A percentile compares a stretch with the other conserved stretches of the same genome.
Conservation (phyloP, 2,113 vertebrate genomes). For the Lucifuga dentata region DNA sequence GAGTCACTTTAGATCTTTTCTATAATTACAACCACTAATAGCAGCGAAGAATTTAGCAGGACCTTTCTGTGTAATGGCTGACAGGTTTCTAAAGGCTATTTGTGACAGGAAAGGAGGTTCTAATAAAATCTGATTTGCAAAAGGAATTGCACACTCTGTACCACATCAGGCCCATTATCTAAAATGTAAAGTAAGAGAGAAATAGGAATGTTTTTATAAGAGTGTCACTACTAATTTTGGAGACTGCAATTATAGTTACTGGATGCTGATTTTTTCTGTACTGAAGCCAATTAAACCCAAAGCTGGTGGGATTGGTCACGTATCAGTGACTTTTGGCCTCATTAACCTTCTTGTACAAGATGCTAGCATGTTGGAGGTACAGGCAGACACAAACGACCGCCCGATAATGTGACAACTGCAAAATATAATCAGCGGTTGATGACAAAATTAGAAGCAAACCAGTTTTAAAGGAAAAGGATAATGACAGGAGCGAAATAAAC, state of each 20-base stretch:
- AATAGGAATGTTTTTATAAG: conserved; percentile 27
- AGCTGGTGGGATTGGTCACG: background rate
- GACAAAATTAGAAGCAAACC: too few species aligned
- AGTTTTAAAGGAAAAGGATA: too few species aligned
- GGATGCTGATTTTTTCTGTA: conserved; percentile 12
- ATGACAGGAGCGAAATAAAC: too few species aligned
- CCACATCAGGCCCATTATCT: conserved; percentile 44
- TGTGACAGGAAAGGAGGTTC: conserved; percentile 16
- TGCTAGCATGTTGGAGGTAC: too few species aligned
- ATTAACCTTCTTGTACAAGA: too few species aligned
- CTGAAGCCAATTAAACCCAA: conserved; percentile 21
- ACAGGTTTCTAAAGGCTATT: conserved; percentile 39
- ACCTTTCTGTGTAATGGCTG: conserved; percentile 46
- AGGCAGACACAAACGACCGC: too few species aligned
- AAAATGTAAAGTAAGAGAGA: conserved; percentile 52
- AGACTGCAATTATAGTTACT: conserved; percentile 54
- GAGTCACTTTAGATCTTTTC: conserved; percentile 56
- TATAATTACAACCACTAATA: conserved; percentile 62
- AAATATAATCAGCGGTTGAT: too few species aligned
- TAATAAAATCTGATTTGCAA: conserved; percentile 56
- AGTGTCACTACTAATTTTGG: conserved; percentile 52
- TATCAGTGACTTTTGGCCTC: background rate
- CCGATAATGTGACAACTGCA: too few species aligned
- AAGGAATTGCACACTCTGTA: conserved; percentile 20
- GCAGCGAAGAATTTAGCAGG: conserved; percentile 45